Conservation (phyloP, 2,888 invertebrate genomes). For the Ectobius pallidus region DNA sequence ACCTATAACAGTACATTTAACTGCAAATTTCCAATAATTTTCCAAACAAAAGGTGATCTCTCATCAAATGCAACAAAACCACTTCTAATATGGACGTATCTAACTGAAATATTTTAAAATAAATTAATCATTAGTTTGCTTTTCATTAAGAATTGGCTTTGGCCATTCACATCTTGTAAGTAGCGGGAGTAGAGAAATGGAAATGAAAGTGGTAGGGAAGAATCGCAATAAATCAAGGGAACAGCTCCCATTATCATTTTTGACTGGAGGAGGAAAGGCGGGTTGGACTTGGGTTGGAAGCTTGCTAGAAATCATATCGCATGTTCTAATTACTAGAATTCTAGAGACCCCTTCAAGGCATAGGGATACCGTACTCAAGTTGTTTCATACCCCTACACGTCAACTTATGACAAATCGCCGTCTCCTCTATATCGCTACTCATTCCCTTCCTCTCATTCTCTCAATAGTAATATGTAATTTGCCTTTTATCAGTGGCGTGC, state of each 20-base stretch:
- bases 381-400: conserved; percentile 18
- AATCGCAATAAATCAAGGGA: conserved; percentile 34
- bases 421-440: conserved; percentile 23
- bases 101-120: too few relatives aligned
- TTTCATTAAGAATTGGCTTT: too few relatives aligned
- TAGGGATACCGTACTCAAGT: neutral
- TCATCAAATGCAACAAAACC: too few relatives aligned
- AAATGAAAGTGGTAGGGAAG: neutral
- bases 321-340: conserved; percentile 32
- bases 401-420: conserved; percentile 34
- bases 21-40: too few relatives aligned
- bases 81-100: too few relatives aligned
- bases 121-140: too few relatives aligned
- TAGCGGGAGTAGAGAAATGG: too few relatives aligned
- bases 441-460: neutral
- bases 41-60: too few relatives aligned
- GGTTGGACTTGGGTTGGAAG: neutral
- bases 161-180: too few relatives aligned
- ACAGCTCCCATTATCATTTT: conserved; percentile 37
- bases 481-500: too few relatives aligned
- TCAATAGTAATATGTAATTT: too few relatives aligned
- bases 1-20: too few relatives aligned
- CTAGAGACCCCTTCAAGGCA: neutral
- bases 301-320: conserved; percentile 25
- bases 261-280: conserved; percentile 11